Evolutionary conservation across 1,140 invertebrate species (phyloP), one percentile per base, ranked within the genome.

Genomic region (Aplysia californica): DNA sequence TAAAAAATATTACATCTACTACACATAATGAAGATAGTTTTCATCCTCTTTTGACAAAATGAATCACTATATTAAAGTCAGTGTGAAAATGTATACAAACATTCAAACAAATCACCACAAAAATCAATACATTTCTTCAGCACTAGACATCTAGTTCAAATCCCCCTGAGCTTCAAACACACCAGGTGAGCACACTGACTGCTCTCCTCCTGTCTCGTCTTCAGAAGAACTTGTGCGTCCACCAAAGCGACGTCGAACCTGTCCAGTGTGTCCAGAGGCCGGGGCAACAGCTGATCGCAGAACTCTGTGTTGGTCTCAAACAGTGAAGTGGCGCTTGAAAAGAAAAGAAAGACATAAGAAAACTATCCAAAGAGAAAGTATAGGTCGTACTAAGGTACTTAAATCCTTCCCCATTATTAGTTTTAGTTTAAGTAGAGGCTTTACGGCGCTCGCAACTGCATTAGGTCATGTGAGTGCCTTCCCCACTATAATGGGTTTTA

Each of bases 211-310:
- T 23, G 36, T 20, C 91, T 87, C 50, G 20, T 29, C 18, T 77
- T 73, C 18, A 35, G 88, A 76, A 67, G 87, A 78, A 75, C 91
- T 88, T 84, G 91, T 31, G 92, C 93, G 81, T 90, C 87, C 26
- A 93, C 83, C 21, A 93, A 90, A 75, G 92, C 92, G 73, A 90
- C 84, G 85, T 95, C 92, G 86, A 93, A 94, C 20, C 92, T 71
- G 75, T 92, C 91, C 76, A 94, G 86, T 70, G 92, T 87, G 71
- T 90, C 80, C 50, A 89, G 86, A n/a, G 94, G 92, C 56, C 87
- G 82, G 10, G 87, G 87, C 38, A 94, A 85, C 69, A 95, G 88
- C 73, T 90, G 89, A 79, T 92, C 90, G 31, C 92, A 93, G 26
- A 92, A 84, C 73, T 91, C 87, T 15, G 91, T 85, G 85, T 92